Base-by-base conservation (phyloP, 1,140 invertebrate species). In the Brachionus sp. region DNA sequence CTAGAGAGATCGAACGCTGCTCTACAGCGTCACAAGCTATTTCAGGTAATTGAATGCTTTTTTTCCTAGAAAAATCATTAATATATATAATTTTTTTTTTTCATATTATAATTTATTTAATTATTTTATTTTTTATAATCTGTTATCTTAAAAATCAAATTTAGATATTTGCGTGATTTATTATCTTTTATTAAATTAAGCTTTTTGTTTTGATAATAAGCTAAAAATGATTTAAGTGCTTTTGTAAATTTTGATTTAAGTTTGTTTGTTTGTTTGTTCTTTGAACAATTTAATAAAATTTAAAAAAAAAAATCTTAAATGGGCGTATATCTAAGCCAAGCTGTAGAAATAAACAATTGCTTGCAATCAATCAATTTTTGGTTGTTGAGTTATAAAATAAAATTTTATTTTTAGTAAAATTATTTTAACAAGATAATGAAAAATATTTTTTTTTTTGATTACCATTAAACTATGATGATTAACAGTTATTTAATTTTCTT, bases 1-100 rank as follows among this genome's bases (percentile, higher is more conserved):
- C 7, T 62, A 9, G 39, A 80, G 10, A 37, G 50, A 29, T 80
- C 77, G 39, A 25, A 12, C n/a, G 23, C 39, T 23, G 77, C 77
- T 12, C 23, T 80, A n/a, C 13, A 80, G 9, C 77, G 77, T 62
- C 77, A 80, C 50, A 80, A 80, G 39, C 77, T 62, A 25, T 80
- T 80, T 80, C n/a, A 80, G 77, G 77, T 80, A 62, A 44, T 39
- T 66, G 10, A 12, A 66, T 13, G 9, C 7, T 66, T 66, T 62
- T 29, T 3, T 29, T 29, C 3, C 29, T 2, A 2, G 1, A 2
- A 29, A 29, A 29, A 3, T 29, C 29, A 29, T 29, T 29, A n/a
- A 3, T 29, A 29, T 29, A 29, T 29, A 29, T 29, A 29, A 29
- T 29, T 2, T 29, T 2, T 29, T 29, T 29, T 29, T 29, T 29